phyloP scores from a whole-genome alignment of 1,140 invertebrate genomes.

The Maconellicoccus hirsutus region DNA sequence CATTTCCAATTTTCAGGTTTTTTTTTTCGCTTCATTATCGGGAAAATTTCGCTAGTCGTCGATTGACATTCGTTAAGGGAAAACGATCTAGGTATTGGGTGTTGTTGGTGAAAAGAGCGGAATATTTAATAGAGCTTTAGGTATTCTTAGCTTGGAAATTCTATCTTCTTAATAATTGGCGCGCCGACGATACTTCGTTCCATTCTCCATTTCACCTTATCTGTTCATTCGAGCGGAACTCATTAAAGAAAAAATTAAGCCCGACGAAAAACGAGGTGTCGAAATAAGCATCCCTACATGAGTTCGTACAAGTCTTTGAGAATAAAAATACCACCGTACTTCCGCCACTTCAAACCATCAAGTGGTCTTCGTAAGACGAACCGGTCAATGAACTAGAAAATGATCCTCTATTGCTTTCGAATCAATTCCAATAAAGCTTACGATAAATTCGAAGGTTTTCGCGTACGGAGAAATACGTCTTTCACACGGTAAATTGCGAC shows the following conservation, averaged over 20 bases:
- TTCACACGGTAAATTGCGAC: background rate
- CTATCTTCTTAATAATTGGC: no score
- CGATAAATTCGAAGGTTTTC: no score
- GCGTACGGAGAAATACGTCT: no score
- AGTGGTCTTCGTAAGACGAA: background rate
- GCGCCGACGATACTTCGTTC: background rate
- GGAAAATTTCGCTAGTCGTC: background rate
- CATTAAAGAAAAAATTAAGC: background rate
- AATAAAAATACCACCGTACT: background rate
- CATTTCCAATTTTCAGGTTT: background rate
- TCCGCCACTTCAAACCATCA: background rate
- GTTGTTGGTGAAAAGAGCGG: background rate
- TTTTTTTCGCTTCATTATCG: background rate
- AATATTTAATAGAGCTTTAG: background rate
- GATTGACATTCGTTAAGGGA: background rate
- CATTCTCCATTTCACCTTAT: background rate
- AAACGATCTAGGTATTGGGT: background rate
- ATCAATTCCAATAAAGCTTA: no score
- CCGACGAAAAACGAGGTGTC: background rate
- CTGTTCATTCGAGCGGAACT: background rate
- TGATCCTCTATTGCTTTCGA: no score
- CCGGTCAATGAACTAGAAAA: background rate
- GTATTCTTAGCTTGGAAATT: background rate
- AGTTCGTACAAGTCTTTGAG: no score
- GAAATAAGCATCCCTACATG: background rate